Conservation (phyloP, 1,140 invertebrate species). For the Nixonia krombeini region DNA sequence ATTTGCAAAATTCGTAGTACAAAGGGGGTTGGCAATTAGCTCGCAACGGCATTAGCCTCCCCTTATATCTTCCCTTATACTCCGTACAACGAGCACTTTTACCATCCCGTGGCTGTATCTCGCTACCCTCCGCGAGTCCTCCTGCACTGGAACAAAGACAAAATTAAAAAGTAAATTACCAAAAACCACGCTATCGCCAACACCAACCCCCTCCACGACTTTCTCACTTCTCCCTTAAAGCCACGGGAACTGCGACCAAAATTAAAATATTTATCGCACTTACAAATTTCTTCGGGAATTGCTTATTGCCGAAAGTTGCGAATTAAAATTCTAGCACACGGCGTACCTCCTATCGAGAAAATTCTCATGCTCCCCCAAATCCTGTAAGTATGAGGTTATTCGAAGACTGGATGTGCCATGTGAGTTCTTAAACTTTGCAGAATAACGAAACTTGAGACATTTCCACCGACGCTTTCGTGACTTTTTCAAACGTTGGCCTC, state of each 20-base stretch:
- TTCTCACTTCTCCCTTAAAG: slow-evolving; percentile 5
- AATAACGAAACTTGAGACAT: slow-evolving; percentile 45
- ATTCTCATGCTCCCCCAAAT: slow-evolving; percentile 28
- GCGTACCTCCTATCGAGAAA: slow-evolving; percentile 21
- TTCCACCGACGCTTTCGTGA: slow-evolving; percentile 29
- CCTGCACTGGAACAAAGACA: slow-evolving; percentile 43
- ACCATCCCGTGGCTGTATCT: slow-evolving; percentile 13
- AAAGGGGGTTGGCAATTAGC: slow-evolving; percentile 52
- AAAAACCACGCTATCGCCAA: slow-evolving; percentile 29
- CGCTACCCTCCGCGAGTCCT: slow-evolving; percentile 3
- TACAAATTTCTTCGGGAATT: slow-evolving; percentile 59
- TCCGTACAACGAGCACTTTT: slow-evolving; percentile 22
- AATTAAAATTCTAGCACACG: slow-evolving; percentile 61
- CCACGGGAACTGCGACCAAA: slow-evolving; percentile 32
- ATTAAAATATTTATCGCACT: slow-evolving; percentile 62
- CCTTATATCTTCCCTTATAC: slow-evolving; percentile 33
- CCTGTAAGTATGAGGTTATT: slow-evolving; percentile 40
- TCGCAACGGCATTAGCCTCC: slow-evolving; percentile 35
- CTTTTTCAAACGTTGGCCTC: slow-evolving; percentile 24
- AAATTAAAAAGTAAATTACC: slow-evolving; percentile 59
- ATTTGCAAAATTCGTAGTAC: slow-evolving; percentile 51
- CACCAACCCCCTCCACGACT: neutral
- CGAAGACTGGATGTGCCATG: neutral
- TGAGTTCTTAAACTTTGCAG: slow-evolving; percentile 13
- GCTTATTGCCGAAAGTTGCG: slow-evolving; percentile 61